phyloP scores from a whole-genome alignment of 1,140 invertebrate species.

The Geopemphigus sp. region DNA sequence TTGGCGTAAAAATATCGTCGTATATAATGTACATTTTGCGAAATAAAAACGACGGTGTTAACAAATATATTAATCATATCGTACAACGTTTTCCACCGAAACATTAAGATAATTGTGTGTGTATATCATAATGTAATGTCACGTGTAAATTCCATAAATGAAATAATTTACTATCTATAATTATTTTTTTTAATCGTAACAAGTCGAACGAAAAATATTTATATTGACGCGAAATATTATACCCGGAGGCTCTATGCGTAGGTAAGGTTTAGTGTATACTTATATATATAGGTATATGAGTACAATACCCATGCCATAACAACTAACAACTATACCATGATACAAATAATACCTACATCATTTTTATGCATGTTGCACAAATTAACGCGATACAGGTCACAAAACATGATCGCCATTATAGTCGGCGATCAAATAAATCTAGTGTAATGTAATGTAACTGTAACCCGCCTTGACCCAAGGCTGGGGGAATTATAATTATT shows the following conservation, averaged over 20 bases:
- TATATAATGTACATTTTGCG: not conserved
- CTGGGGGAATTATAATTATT: slow-evolving; percentile 34
- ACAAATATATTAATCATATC: not conserved
- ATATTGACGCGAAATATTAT: not conserved
- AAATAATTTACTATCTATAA: slow-evolving; percentile 32
- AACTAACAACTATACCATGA: not conserved
- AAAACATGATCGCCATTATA: slow-evolving; percentile 31
- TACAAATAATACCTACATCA: not conserved
- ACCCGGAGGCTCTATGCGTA: not conserved
- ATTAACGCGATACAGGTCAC: slow-evolving; percentile 45
- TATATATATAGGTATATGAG: not conserved
- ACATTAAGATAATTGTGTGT: slow-evolving; percentile 6
- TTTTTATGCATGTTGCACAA: slow-evolving; percentile 41
- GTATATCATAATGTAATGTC: not conserved
- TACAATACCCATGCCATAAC: not conserved
- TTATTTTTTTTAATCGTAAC: not conserved
- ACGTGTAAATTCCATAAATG: not conserved
- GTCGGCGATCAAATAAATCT: slow-evolving; percentile 35
- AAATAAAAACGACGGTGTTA: slow-evolving; percentile 11
- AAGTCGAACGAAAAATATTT: not conserved
- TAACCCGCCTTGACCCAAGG: slow-evolving; percentile 46
- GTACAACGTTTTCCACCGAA: not conserved
- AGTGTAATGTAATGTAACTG: slow-evolving; percentile 36
- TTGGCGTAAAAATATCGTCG: not conserved
- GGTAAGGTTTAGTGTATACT: not conserved